Evolutionary conservation across 35 echinoderm and acorn worm genomes (phyloP), one percentile per base, ranked within the genome.

Genomic region (Ophiothrix spiculata): DNA sequence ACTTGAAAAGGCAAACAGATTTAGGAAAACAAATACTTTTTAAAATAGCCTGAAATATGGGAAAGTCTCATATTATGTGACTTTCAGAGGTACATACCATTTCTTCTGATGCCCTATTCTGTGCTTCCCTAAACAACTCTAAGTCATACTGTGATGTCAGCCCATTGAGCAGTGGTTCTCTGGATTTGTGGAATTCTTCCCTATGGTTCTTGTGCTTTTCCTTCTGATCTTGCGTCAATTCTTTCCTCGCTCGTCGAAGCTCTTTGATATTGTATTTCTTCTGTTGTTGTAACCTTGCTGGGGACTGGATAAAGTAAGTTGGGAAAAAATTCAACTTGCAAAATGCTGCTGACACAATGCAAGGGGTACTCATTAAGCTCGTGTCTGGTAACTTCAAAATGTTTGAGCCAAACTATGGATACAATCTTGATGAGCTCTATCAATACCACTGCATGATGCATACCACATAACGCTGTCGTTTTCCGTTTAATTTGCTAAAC

Each of bases 131-230:
- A 82, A 99, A 94, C 39, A 99, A 45, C 25, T 99, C 92, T 69
- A 99, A 75, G 37, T 99, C 96, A 80, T 94, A 99, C 86, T 99
- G 96, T 19, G 96, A 99, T 4, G 96, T 94, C 17, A 99, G 74
- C 4, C 92, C 92, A 33, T 99, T 87, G 0, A 94, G 83, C 33
- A 99, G 77, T 10, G 96, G 96, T 45, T 99, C 92, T 2, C 96
- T 37, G 17, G 92, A 91, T 40, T 94, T 91, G 89, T 91, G 89
- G 83, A 84, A 94, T 63, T 99, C 91, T 37, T 99, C 91, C 31
- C 96, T 56, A 38, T 99, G 96, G 21, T 86, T 81, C 34, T 83
- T 29, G 80, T 94, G 94, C 45, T 90, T 88, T 33, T 91, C 92
- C 38, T 91, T 89, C 86, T 94, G 89, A 0, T 91, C 96, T 33